Evolutionary conservation across 1,140 invertebrate species (phyloP).

Genomic region (Samia ricini): DNA sequence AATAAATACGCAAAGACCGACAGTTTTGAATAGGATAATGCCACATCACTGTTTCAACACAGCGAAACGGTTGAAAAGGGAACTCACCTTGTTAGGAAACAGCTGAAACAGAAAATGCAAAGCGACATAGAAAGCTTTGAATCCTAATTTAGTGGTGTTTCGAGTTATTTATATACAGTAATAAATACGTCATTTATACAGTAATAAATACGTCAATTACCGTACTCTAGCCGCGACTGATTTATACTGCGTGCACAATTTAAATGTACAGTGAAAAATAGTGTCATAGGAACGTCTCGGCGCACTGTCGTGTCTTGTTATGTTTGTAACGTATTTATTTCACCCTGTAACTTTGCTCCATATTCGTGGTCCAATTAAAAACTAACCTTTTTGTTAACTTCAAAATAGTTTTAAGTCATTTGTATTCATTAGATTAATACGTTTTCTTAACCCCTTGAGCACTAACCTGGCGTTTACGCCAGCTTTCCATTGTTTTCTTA

Average conservation of each 20-base stretch:
- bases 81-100: not conserved
- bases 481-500: no score
- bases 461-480: no score
- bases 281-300: not conserved
- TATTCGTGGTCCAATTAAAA: not conserved
- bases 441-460: no score
- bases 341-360: not conserved
- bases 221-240: slow-evolving; percentile 25
- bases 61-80: not conserved
- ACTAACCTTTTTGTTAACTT: not conserved
- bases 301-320: not conserved
- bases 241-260: slow-evolving; percentile 19
- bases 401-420: not conserved
- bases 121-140: slow-evolving; percentile 21
- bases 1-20: not conserved
- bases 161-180: slow-evolving; percentile 35
- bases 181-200: slow-evolving; percentile 42
- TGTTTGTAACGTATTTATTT: not conserved
- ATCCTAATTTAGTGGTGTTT: slow-evolving; percentile 34
- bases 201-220: slow-evolving; percentile 45
- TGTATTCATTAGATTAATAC: no score
- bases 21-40: not conserved
- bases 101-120: not conserved
- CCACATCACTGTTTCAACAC: not conserved
- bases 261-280: slow-evolving; percentile 6